Evolutionary conservation across 2,888 invertebrate genomes (phyloP).

Genomic region (Drosophila anomalata): DNA sequence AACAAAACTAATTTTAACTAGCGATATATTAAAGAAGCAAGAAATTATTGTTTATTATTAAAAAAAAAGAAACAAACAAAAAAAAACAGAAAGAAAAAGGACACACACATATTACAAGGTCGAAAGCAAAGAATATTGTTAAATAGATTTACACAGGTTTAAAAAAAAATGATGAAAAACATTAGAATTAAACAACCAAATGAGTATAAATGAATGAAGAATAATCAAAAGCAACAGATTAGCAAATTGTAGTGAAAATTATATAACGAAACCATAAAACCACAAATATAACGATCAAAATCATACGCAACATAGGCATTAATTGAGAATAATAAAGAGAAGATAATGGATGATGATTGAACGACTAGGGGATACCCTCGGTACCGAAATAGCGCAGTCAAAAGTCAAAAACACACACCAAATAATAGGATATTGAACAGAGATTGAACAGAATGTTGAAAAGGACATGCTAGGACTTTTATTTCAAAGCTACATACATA

Average conservation of each 20-base stretch:
- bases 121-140: conserved; percentile 71
- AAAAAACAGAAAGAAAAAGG: conserved; percentile 20
- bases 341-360: conserved; percentile 22
- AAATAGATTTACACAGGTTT: conserved; percentile 68
- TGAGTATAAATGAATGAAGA: conserved; percentile 63
- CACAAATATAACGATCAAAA: conserved; percentile 36
- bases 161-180: conserved; percentile 11
- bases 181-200: conserved; percentile 54
- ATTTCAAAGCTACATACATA: background rate
- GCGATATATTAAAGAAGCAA: conserved; percentile 69
- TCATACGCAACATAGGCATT: conserved; percentile 46
- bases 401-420: conserved; percentile 50
- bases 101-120: conserved; percentile 70
- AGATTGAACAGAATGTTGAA: background rate
- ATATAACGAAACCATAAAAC: conserved; percentile 41
- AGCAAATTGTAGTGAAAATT: conserved; percentile 68
- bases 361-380: conserved; percentile 17
- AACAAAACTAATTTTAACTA: conserved; percentile 75
- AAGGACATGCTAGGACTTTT: conserved; percentile 1
- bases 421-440: conserved; percentile 29
- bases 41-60: conserved; percentile 73
- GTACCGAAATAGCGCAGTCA: conserved; percentile 60
- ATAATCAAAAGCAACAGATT: conserved; percentile 76
- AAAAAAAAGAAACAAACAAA: conserved; percentile 3
- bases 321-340: conserved; percentile 20